phyloP scores from a whole-genome alignment of 2,888 invertebrate genomes.

The Gryllus longicercus region DNA sequence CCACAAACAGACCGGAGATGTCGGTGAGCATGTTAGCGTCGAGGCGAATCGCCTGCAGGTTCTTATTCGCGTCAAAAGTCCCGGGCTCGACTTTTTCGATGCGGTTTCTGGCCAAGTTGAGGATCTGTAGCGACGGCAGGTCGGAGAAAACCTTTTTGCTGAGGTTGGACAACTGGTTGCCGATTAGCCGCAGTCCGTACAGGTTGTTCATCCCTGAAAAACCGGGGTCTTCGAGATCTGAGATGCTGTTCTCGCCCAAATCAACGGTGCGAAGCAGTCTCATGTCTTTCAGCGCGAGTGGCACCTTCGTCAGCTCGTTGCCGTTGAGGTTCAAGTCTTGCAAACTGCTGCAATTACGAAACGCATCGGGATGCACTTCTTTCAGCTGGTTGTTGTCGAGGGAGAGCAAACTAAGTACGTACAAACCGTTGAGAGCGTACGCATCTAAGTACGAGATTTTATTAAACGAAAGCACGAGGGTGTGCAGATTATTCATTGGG shows the following conservation, averaged over 20 bases:
- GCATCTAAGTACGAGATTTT: constrained; percentile 80
- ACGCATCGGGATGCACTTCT: constrained; percentile 81
- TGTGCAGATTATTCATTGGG: constrained; percentile 88
- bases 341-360: constrained; percentile 84
- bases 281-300: constrained; percentile 79
- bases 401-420: constrained; percentile 78
- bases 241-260: constrained; percentile 86
- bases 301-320: constrained; percentile 76
- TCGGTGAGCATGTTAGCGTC: constrained; percentile 81
- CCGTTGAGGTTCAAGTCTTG: constrained; percentile 88
- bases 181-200: constrained; percentile 82
- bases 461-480: constrained; percentile 80
- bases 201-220: constrained; percentile 82
- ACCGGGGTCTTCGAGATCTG: constrained; percentile 72
- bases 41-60: constrained; percentile 79
- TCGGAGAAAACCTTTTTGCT: constrained; percentile 76
- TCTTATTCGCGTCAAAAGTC: constrained; percentile 73
- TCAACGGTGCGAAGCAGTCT: constrained; percentile 81
- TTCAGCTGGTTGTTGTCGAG: constrained; percentile 82
- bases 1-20: constrained; percentile 77
- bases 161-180: constrained; percentile 80
- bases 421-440: constrained; percentile 81
- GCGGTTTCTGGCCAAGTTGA: constrained; percentile 84
- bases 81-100: constrained; percentile 74
- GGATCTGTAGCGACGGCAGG: constrained; percentile 75